Evolutionary conservation across 2,797 vertebrate genomes (phyloP), one percentile per base, ranked within the genome.

Genomic region (Scleropages formosus): DNA sequence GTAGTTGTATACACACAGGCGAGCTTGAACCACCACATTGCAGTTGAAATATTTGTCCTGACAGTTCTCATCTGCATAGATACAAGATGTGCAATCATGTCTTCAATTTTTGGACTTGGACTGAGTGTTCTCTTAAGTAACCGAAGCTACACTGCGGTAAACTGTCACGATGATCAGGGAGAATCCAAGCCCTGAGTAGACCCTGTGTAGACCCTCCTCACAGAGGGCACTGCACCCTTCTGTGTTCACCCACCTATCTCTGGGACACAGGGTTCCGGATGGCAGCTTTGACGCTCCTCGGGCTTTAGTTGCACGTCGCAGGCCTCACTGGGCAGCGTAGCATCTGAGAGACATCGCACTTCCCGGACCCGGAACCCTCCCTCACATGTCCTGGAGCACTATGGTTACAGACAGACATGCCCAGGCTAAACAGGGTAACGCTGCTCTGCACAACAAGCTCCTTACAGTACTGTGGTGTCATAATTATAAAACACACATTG

Each of bases 21-120:
- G 94, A 3, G 97, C 97, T 86, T 98, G 97, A n/a, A 98, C 96
- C 88, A 98, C 97, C 86, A 98, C 95, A 0, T 96, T 97, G 88
- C 97, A 99, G 86, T 98, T 98, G 89, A 94, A 98, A 85, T 96
- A 95, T 75, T 95, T 95, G 78, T 99, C 96, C 84, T 90, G 90
- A 89, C 97, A 99, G 84, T 94, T 95, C 73, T 96, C 96, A 80
- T 98, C 97, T 99, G 90, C 76, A 59, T 26, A 61, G 18, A 70
- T 8, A 78, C 56, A 68, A 26, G 18, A 70, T 8, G 67, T 24
- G 63, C 22, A 46, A 26, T 16, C 59, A 61, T 61, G 59, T 2
- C 15, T 4, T n/a, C 18, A n/a, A 59, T 10, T n/a, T n/a, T n/a
- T 22, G 18, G 53, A 18, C 11, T 61, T 10, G 1, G 18, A 3